phyloP scores from a whole-genome alignment of 2,888 invertebrate species.

The Bimastos eiseni region DNA sequence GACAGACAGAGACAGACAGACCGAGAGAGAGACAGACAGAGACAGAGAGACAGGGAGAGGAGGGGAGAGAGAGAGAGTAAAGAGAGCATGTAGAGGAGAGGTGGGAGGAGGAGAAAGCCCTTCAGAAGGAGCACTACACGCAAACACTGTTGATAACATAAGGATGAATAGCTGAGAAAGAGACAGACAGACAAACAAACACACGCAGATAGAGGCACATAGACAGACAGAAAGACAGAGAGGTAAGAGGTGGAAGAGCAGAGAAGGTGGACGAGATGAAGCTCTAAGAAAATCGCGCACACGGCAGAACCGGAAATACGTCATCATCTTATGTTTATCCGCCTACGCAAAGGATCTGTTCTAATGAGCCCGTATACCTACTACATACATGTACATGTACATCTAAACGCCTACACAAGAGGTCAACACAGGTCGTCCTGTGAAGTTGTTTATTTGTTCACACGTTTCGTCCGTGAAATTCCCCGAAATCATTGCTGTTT shows the following conservation, averaged over 20 bases:
- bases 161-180: not conserved
- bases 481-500: not conserved
- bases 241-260: not conserved
- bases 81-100: no score
- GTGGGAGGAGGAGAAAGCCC: no score
- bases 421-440: not conserved
- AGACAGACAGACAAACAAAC: not conserved
- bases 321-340: not conserved
- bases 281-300: not conserved
- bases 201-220: no score
- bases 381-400: no score
- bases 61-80: no score
- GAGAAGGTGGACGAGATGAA: no score
- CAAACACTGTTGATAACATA: not conserved
- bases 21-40: no score
- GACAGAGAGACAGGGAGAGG: no score
- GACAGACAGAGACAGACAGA: no score
- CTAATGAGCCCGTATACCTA: no score
- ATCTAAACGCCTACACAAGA: not conserved
- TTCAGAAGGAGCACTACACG: no score
- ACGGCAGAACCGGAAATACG: not conserved
- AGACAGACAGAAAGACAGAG: not conserved
- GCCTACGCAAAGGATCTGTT: not conserved
- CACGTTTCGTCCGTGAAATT: not conserved
- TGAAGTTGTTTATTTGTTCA: not conserved